phyloP scores from a whole-genome alignment of 2,113 vertebrate species.

The Xenopus tropicalis region DNA sequence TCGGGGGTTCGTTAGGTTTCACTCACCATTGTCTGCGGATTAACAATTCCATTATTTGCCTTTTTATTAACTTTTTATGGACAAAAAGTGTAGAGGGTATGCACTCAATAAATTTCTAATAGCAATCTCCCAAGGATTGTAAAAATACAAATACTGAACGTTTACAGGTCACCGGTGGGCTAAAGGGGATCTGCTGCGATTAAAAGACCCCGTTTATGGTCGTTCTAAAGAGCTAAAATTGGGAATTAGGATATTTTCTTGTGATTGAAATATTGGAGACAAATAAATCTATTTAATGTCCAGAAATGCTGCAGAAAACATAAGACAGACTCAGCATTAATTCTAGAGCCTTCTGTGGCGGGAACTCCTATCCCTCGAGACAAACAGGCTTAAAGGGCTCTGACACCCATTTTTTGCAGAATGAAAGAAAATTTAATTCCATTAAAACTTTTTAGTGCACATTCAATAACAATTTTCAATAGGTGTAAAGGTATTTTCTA shows the following conservation, averaged over 20 bases:
- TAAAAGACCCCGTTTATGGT: conserved; percentile 21
- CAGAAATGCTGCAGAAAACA: background rate
- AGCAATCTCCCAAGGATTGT: conserved; percentile 33
- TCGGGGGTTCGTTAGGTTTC: conserved; percentile 8
- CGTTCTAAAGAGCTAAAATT: conserved; percentile 12
- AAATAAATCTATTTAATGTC: background rate
- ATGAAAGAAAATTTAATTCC: too few relatives aligned
- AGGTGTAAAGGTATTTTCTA: too few relatives aligned
- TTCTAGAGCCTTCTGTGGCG: too few relatives aligned
- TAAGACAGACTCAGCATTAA: too few relatives aligned
- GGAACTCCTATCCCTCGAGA: too few relatives aligned
- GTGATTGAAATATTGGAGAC: background rate
- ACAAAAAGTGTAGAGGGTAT: conserved; percentile 42
- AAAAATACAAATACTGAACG: conserved; percentile 20
- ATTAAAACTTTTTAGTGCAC: too few relatives aligned
- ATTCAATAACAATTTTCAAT: too few relatives aligned
- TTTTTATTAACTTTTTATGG: conserved; percentile 43
- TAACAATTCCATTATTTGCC: conserved; percentile 37
- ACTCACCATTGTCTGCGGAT: conserved; percentile 33
- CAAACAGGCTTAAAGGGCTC: too few relatives aligned
- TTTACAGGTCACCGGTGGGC: conserved; percentile 41
- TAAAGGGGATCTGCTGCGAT: conserved; percentile 31
- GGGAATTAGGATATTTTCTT: conserved; percentile 20
- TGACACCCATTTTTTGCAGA: too few relatives aligned
- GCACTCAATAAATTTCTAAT: conserved; percentile 45